Conservation (phyloP, 1,140 invertebrate genomes). For the Nomia melanderi region DNA sequence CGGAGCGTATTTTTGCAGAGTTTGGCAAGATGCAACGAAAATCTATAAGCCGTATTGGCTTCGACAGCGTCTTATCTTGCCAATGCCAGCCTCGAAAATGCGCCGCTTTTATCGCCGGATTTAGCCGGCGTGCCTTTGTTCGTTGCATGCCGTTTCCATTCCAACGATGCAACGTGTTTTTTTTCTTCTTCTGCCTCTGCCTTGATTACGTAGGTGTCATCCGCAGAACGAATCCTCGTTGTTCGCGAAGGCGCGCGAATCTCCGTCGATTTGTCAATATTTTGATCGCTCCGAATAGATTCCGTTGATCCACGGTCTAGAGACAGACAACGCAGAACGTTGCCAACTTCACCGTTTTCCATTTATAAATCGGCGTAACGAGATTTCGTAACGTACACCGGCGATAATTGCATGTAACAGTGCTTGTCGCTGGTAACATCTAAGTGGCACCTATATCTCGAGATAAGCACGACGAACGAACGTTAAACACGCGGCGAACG, state of each 20-base stretch:
- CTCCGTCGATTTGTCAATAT: too few species aligned
- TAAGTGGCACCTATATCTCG: background rate
- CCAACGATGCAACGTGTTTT: background rate
- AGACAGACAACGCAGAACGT: too few species aligned
- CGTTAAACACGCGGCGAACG: background rate
- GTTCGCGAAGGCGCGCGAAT: too few species aligned
- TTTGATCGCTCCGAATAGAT: too few species aligned
- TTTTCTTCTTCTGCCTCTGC: background rate
- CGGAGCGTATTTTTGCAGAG: background rate
- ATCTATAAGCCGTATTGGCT: conserved; percentile 42
- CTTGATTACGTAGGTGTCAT: background rate
- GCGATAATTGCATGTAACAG: conserved; percentile 10
- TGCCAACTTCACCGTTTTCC: too few species aligned
- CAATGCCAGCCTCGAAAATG: conserved; percentile 26
- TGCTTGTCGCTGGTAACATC: conserved; percentile 3
- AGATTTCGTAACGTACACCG: background rate
- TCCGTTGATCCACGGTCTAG: too few species aligned
- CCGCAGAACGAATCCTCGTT: too few species aligned
- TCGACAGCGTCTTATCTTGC: conserved; percentile 31
- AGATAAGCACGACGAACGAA: background rate
- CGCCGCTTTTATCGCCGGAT: conserved; percentile 24
- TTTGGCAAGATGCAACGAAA: conserved; percentile 32
- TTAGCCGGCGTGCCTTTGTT: conserved; percentile 2
- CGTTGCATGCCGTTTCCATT: conserved; percentile 23
- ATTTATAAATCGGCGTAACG: too few species aligned